A percentile compares a stretch with the other conserved stretches of the same genome.
Evolutionary conservation across 1,140 invertebrate species (phyloP).

Genomic region (Ylistrum balloti): DNA sequence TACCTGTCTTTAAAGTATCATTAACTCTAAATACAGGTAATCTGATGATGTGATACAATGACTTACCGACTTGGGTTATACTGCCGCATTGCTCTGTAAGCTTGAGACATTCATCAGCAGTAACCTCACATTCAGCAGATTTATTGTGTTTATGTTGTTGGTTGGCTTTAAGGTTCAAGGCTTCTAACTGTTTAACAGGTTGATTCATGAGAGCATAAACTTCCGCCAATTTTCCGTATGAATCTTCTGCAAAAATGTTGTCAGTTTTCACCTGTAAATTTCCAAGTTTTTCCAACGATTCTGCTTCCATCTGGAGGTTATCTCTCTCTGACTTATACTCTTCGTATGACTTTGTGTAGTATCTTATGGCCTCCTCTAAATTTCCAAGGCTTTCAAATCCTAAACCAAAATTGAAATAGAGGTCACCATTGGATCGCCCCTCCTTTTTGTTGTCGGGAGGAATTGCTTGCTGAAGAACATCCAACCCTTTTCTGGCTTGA

Average conservation of each 20-base stretch:
- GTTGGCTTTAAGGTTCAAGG: slow-evolving; percentile 62
- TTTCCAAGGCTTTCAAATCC: slow-evolving; percentile 66
- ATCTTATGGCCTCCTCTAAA: slow-evolving; percentile 58
- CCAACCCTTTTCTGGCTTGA: slow-evolving; percentile 62
- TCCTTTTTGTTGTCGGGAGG: slow-evolving; percentile 61
- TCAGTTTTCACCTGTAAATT: slow-evolving; percentile 47
- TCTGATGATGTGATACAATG: too few relatives aligned
- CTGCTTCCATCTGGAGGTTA: slow-evolving; percentile 60
- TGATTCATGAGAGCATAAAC: slow-evolving; percentile 57
- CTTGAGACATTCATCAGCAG: slow-evolving; percentile 66
- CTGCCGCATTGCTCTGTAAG: slow-evolving; percentile 51
- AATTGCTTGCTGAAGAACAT: slow-evolving; percentile 63
- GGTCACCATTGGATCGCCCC: slow-evolving; percentile 67
- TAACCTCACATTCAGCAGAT: slow-evolving; percentile 50
- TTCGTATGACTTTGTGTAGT: slow-evolving; percentile 66
- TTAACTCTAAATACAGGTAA: too few relatives aligned
- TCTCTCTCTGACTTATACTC: slow-evolving; percentile 66
- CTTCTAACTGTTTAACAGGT: slow-evolving; percentile 55
- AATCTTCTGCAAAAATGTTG: slow-evolving; percentile 56
- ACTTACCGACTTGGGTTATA: slow-evolving; percentile 50
- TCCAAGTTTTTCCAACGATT: slow-evolving; percentile 52
- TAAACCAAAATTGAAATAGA: slow-evolving; percentile 74
- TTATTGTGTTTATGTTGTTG: slow-evolving; percentile 51
- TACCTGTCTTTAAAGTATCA: too few relatives aligned
- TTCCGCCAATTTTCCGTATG: slow-evolving; percentile 60